phyloP scores from a whole-genome alignment of 37 sponge, comb jelly and placozoan genomes.

The Crambe crambe region DNA sequence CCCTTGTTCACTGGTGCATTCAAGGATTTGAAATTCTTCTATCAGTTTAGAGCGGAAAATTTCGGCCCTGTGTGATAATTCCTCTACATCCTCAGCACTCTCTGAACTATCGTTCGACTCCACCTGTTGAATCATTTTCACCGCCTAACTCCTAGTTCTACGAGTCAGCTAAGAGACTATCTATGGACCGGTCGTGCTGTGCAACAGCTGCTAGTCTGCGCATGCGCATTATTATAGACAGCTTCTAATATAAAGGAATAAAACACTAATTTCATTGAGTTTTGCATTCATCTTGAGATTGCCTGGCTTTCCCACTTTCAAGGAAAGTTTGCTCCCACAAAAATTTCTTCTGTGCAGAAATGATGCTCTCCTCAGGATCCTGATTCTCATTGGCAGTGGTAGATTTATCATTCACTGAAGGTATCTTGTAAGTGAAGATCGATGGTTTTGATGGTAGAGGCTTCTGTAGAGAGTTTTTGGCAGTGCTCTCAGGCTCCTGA shows the following conservation, averaged over 20 bases:
- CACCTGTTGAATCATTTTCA: neutral
- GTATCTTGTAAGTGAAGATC: neutral
- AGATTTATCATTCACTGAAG: neutral
- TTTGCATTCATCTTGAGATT: neutral
- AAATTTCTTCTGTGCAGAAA: neutral
- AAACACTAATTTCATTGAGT: neutral
- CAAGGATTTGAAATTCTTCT: slow-evolving; percentile 85
- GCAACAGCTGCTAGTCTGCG: neutral
- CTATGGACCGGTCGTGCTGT: no score
- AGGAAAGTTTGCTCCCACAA: neutral
- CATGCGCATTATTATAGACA: neutral
- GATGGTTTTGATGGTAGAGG: neutral
- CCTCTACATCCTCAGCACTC: neutral
- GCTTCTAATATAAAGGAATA: neutral
- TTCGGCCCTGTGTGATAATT: slow-evolving; percentile 66
- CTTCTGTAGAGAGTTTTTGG: no score
- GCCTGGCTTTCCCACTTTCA: neutral
- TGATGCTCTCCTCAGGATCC: neutral
- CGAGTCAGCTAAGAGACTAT: no score
- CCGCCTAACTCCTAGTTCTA: no score
- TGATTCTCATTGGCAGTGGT: neutral
- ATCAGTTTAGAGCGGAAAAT: slow-evolving; percentile 81
- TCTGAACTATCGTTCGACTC: neutral
- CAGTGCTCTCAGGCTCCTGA: neutral
- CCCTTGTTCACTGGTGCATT: slow-evolving; percentile 74